Evolutionary conservation across 2,113 vertebrate species (phyloP).

Genomic region (Oxyruncus cristatus): DNA sequence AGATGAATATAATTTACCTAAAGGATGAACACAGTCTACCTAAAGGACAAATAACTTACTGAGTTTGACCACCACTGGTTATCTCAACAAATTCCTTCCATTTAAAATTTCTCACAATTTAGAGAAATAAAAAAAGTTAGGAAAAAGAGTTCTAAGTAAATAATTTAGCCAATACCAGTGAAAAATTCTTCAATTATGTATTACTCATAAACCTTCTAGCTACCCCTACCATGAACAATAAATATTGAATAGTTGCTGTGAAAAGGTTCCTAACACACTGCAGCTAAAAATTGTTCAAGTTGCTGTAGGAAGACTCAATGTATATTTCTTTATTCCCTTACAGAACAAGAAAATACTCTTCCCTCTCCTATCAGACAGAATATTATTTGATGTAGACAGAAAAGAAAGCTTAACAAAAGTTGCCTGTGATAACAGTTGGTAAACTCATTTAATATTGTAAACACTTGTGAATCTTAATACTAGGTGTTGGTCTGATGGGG

Average conservation of each 20-base stretch:
- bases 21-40: background rate
- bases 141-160: background rate
- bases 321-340: background rate
- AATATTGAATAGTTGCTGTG: background rate
- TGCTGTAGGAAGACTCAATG: background rate
- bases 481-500: background rate
- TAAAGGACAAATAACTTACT: background rate
- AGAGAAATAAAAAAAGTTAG: background rate
- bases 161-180: background rate
- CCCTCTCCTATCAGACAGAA: background rate
- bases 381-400: background rate
- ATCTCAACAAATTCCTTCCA: background rate
- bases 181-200: background rate
- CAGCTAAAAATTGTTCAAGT: background rate
- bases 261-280: background rate
- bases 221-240: background rate
- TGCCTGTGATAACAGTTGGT: background rate
- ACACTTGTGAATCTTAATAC: background rate
- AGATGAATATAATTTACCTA: background rate
- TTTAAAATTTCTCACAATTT: background rate
- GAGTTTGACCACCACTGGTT: background rate
- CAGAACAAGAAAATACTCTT: background rate
- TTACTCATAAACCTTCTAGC: background rate
- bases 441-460: background rate
- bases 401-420: background rate